These are phyloP conservation scores for Enchytraeus crypticus DNA, from an alignment of 2,888 invertebrate species.

Conservation along the genomic window DNA sequence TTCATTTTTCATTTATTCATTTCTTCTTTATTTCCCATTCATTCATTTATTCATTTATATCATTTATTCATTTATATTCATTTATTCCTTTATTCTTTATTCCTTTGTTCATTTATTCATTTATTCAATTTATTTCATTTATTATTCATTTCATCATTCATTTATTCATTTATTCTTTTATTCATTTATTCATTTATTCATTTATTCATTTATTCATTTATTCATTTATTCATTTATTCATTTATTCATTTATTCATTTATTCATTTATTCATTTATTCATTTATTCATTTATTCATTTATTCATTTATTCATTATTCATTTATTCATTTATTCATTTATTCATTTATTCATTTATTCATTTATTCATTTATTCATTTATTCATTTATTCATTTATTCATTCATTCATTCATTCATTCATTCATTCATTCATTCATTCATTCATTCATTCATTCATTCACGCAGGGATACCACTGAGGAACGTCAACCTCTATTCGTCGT, in stretches of 20 bases:
- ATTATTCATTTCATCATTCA: background rate
- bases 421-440: no score
- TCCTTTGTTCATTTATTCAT: no score
- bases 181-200: background rate
- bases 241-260: background rate
- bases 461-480: conserved; percentile 64
- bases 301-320: no score
- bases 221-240: no score
- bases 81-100: background rate
- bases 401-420: no score
- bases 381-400: no score
- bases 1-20: background rate
- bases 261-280: no score
- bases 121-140: background rate
- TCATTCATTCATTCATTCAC: no score
- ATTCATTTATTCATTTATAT: background rate
- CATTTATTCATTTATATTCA: background rate
- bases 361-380: background rate
- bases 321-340: background rate
- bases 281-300: background rate
- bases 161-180: background rate
- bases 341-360: background rate
- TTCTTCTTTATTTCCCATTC: background rate
- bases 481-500: conserved; percentile 89
- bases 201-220: background rate